phyloP scores from a whole-genome alignment of 2,797 vertebrate genomes.

The Botia almorhae region DNA sequence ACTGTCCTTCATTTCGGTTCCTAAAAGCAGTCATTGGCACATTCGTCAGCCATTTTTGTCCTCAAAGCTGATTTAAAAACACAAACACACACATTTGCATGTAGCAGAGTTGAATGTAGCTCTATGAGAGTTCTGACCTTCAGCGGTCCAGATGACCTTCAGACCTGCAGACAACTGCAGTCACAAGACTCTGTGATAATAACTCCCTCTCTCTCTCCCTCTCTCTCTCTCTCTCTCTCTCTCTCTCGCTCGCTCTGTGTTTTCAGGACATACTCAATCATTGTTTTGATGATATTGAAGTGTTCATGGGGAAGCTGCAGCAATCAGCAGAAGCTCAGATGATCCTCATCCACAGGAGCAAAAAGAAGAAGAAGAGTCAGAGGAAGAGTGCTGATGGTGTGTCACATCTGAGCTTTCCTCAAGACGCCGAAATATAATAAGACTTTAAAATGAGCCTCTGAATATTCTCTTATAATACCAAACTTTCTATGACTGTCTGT shows the following conservation, averaged over 20 bases:
- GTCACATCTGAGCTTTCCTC: background rate
- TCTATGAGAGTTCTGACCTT: too few species aligned
- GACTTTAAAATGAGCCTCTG: background rate
- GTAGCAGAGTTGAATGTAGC: background rate
- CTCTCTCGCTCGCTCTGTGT: background rate
- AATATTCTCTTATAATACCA: background rate
- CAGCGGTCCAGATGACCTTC: background rate
- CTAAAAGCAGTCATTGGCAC: background rate
- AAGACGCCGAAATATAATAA: background rate
- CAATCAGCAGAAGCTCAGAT: constrained; percentile 83
- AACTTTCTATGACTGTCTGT: background rate
- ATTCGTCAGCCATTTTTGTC: background rate
- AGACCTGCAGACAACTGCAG: too few species aligned
- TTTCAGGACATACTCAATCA: constrained; percentile 86
- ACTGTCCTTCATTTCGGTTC: background rate
- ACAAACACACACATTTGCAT: too few species aligned
- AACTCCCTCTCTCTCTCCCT: too few species aligned
- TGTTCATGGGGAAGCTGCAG: constrained; percentile 85
- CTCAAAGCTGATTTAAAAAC: background rate
- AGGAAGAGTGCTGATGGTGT: constrained; percentile 81
- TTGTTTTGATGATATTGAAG: constrained; percentile 89
- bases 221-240: constrained; percentile 7
- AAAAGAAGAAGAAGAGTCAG: constrained; percentile 83
- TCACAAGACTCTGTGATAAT: background rate
- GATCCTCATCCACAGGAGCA: constrained; percentile 79